Percentiles rank a stretch among this genome's conserved stretches.
phyloP scores from a whole-genome alignment of 2,113 vertebrate genomes.

The Bubo scandiacus region DNA sequence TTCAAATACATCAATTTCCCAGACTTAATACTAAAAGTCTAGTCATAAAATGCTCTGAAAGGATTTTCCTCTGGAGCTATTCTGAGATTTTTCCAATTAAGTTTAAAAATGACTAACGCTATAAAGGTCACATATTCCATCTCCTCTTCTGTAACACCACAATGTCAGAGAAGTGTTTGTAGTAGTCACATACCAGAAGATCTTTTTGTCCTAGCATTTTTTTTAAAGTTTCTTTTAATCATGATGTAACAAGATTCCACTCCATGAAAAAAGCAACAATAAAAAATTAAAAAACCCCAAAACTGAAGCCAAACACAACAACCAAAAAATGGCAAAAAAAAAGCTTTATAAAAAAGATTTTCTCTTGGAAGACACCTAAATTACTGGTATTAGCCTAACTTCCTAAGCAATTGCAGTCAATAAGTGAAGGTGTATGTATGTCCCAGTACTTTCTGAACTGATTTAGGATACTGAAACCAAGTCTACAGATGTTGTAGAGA shows the following conservation, averaged over 20 bases:
- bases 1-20: slow-evolving; percentile 13
- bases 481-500: neutral
- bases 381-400: neutral
- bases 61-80: slow-evolving; percentile 38
- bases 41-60: slow-evolving; percentile 25
- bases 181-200: neutral
- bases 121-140: neutral
- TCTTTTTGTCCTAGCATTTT: neutral
- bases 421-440: fast-evolving
- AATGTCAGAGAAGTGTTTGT: slow-evolving; percentile 5
- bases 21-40: slow-evolving; percentile 11
- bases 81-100: slow-evolving; percentile 57
- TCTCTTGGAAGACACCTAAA: neutral
- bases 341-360: neutral
- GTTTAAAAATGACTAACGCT: slow-evolving; percentile 24
- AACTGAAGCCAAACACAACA: neutral
- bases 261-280: neutral
- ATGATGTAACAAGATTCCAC: neutral
- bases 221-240: neutral
- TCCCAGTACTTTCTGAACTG: neutral
- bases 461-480: neutral
- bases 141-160: neutral
- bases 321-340: neutral
- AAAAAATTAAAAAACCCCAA: neutral
- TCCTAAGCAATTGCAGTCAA: neutral